Evolutionary conservation across 2,888 invertebrate species (phyloP), one percentile per base, ranked within the genome.

Genomic region (Habrosyne pyritoides): DNA sequence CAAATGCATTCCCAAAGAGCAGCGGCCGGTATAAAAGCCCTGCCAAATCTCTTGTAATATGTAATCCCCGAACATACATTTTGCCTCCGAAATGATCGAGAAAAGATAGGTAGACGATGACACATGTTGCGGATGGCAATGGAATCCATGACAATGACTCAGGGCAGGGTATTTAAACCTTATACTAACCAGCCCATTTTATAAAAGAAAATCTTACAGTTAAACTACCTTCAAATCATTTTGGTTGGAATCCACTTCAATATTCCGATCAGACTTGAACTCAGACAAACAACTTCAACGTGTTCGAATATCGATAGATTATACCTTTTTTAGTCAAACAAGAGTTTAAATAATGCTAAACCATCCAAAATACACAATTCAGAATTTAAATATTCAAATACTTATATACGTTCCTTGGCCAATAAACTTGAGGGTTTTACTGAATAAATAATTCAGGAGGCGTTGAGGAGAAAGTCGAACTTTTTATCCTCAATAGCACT

Each of bases 401-500:
- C 72, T 69, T 71, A 70, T 70, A 68, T 73, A 69, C 70, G 68
- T 65, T 63, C 61, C 61, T 66, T 63, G 67, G 61, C 71, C 69
- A 71, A 75, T 73, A 79, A 81, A 77, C 73, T 79, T 77, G 67
- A 73, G 73, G 78, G 75, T 79, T 77, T 81, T 69, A 72, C 70
- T 71, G 66, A 76, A 86, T 87, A 85, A 84, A 86, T 86, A 82
- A 86, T 87, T 85, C 83, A 85, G 62, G 53, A 77, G 78, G 77
- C 77, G 76, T 76, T 73, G 71, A 70, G 70, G 71, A 62, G 75
- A 69, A 75, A 79, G 72, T 73, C 72, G 68, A 82, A 83, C 76
- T 83, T 86, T 84, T 83, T 77, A 75, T 72, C 68, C 71, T 66
- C 64, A 73, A 81, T 69, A 71, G 73, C 72, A 73, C 64, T 81